These are phyloP conservation scores for Ochropleura plecta DNA, from an alignment of 2,888 invertebrate species.

Conservation along the genomic window DNA sequence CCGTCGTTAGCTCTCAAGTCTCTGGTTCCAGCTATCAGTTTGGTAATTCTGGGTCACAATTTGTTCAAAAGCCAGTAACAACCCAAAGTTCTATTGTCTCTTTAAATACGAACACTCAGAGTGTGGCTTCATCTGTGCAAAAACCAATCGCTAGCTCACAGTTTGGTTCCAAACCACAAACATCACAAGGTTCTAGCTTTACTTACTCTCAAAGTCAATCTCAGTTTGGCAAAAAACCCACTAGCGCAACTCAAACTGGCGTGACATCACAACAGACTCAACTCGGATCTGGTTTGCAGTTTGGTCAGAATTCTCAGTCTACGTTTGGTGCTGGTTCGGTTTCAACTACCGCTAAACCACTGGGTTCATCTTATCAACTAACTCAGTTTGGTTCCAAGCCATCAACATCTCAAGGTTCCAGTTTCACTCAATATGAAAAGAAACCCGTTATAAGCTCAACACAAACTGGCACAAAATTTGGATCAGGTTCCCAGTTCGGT, in stretches of 20 bases:
- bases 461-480: conserved; percentile 16
- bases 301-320: conserved; percentile 14
- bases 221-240: conserved; percentile 27
- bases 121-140: conserved; percentile 25
- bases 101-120: conserved; percentile 24
- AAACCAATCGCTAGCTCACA: conserved; percentile 28
- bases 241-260: background rate
- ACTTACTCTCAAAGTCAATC: conserved; percentile 21
- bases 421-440: conserved; percentile 22
- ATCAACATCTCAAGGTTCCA: conserved; percentile 14
- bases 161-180: conserved; percentile 20
- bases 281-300: conserved; percentile 16
- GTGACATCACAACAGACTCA: conserved; percentile 34
- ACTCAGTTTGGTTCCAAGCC: conserved; percentile 27
- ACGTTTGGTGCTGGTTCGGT: background rate
- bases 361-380: conserved; percentile 31
- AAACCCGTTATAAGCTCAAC: conserved; percentile 23
- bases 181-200: background rate
- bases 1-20: conserved; percentile 35
- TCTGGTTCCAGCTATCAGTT: conserved; percentile 36
- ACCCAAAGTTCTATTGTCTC: conserved; percentile 26
- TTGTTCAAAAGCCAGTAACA: conserved; percentile 14
- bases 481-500: conserved; percentile 45
- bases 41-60: conserved; percentile 36
- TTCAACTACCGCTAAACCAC: conserved; percentile 26